Base-by-base conservation (phyloP, 2,888 invertebrate genomes). In the Aethes cnicana region DNA sequence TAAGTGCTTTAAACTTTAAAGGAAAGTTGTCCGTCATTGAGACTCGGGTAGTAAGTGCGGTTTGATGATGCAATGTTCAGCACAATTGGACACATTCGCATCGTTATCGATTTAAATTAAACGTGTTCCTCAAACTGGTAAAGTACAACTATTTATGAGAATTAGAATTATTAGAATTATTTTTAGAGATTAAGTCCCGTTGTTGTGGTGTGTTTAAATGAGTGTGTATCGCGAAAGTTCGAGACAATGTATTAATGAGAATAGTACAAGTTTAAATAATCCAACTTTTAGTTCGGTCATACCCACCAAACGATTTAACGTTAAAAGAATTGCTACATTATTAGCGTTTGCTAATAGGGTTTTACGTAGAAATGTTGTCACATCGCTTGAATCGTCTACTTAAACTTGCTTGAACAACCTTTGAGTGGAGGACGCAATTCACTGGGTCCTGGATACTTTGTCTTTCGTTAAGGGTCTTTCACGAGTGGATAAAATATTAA, bases 121-220 rank as follows among this genome's bases (percentile, higher is more conserved):
- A 70, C 76, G 66, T 68, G 77, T 77, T 77, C 71, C 67, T 61
- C 64, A 72, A n/a, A 77, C 68, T 54, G 55, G 71, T 66, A 65
- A 62, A 61, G 47, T 14, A 33, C 66, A 71, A 70, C 75, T 72
- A 74, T 76, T 74, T 77, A 69, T 63, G 74, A 74, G n/a, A n/a
- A n/a, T n/a, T n/a, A n/a, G n/a, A n/a, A n/a, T n/a, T n/a, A n/a
- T n/a, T n/a, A n/a, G n/a, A n/a, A n/a, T n/a, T n/a, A n/a, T n/a
- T n/a, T n/a, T n/a, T n/a, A n/a, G n/a, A n/a, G n/a, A n/a, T n/a
- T n/a, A n/a, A n/a, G n/a, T n/a, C n/a, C n/a, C n/a, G n/a, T n/a
- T n/a, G n/a, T n/a, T n/a, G n/a, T n/a, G n/a, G n/a, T n/a, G n/a
- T n/a, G n/a, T n/a, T n/a, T n/a, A n/a, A n/a, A n/a, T n/a, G n/a